Percentiles rank a stretch among this genome's conserved stretches.
Evolutionary conservation across 2,797 vertebrate genomes (phyloP).

Genomic region (Lithobates pipiens): DNA sequence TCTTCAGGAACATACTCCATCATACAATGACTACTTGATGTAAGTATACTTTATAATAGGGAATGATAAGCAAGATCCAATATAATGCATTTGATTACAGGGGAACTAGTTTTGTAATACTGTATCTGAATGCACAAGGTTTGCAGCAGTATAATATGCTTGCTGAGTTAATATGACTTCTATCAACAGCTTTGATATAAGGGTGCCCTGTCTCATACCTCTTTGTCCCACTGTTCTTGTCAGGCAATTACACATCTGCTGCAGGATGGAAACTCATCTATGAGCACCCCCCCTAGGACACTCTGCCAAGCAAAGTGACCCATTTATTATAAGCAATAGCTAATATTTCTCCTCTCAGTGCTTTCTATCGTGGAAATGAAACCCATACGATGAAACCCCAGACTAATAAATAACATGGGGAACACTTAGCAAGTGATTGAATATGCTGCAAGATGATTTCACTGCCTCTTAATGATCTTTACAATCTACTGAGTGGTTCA

Average conservation of each 20-base stretch:
- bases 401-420: slow-evolving; percentile 31
- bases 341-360: slow-evolving; percentile 29
- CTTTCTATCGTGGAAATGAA: slow-evolving; percentile 36
- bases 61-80: background rate
- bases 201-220: slow-evolving; percentile 10
- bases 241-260: slow-evolving; percentile 43
- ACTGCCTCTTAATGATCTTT: slow-evolving; percentile 9
- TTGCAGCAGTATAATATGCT: background rate
- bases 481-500: slow-evolving; percentile 5
- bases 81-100: background rate
- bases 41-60: background rate
- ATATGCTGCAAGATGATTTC: slow-evolving; percentile 33
- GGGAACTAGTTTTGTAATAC: background rate
- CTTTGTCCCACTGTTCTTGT: slow-evolving; percentile 34
- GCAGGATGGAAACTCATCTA: slow-evolving; percentile 35
- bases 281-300: slow-evolving; percentile 1
- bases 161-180: slow-evolving; percentile 27
- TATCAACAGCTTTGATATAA: slow-evolving; percentile 39
- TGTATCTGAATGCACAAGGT: background rate
- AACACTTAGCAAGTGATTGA: slow-evolving; percentile 32
- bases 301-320: slow-evolving; percentile 22
- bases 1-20: background rate
- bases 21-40: slow-evolving; percentile 14
- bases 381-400: slow-evolving; percentile 28
- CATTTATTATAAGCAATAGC: slow-evolving; percentile 51